Evolutionary conservation across 2,797 vertebrate species (phyloP).

Genomic region (Hipposideros larvatus): DNA sequence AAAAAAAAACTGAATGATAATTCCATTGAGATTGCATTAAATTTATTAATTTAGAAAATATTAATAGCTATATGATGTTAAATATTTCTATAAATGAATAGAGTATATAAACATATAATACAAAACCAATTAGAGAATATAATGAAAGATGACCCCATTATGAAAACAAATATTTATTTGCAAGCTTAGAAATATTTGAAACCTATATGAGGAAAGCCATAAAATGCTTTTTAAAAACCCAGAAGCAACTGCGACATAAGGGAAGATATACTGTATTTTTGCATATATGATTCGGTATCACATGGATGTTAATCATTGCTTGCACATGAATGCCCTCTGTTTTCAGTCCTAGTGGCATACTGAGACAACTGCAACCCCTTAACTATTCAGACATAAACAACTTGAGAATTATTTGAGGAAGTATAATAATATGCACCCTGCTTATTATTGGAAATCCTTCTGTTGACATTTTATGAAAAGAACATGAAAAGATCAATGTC

Average conservation of each 20-base stretch:
- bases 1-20: not conserved
- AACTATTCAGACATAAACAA: not conserved
- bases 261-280: not conserved
- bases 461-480: conserved; percentile 6
- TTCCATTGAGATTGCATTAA: not conserved
- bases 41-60: conserved; percentile 45
- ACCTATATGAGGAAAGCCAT: not conserved
- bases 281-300: not conserved
- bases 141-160: not conserved
- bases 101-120: not conserved
- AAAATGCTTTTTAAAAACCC: not conserved
- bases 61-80: not conserved
- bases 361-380: not conserved
- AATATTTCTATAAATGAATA: not conserved
- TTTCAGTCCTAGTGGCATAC: not conserved
- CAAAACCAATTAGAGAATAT: not conserved
- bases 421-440: not conserved
- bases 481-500: conserved; percentile 54
- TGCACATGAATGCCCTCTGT: not conserved
- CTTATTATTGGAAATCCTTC: conserved; percentile 2
- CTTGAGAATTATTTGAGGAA: not conserved
- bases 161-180: not conserved
- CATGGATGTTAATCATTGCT: not conserved
- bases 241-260: not conserved
- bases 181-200: not conserved